Conservation (phyloP, 2,888 invertebrate genomes). For the Cosmorhoe ocellata region DNA sequence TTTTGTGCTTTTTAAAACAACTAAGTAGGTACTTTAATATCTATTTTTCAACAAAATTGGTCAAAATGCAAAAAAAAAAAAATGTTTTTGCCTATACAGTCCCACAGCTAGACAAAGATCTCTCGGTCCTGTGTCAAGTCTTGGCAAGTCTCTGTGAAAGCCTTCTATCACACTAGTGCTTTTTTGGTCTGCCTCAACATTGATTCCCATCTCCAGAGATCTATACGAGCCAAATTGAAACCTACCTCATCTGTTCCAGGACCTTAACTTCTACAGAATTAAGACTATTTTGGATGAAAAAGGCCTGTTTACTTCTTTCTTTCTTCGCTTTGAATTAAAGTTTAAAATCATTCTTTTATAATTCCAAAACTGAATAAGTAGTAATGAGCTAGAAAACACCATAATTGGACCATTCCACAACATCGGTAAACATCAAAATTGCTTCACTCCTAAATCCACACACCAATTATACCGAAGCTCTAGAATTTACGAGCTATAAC, state of each 20-base stretch:
- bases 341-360: too few relatives aligned
- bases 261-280: not conserved
- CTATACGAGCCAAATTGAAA: not conserved
- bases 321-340: too few relatives aligned
- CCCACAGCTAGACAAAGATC: too few relatives aligned
- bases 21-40: conserved; percentile 3
- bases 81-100: too few relatives aligned
- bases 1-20: too few relatives aligned
- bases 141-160: too few relatives aligned
- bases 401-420: conserved; percentile 15
- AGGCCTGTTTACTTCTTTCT: too few relatives aligned
- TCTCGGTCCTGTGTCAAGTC: too few relatives aligned
- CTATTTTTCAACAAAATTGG: not conserved
- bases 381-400: not conserved
- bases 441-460: conserved; percentile 22
- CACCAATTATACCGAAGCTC: conserved; percentile 38
- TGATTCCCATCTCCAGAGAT: too few relatives aligned
- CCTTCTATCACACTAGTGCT: too few relatives aligned
- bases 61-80: conserved; percentile 21
- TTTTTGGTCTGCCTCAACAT: too few relatives aligned
- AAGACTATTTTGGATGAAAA: conserved; percentile 5
- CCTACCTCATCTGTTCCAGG: not conserved
- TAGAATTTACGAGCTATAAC: conserved; percentile 60
- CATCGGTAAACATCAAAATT: conserved; percentile 36
- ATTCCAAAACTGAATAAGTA: too few relatives aligned